phyloP scores from a whole-genome alignment of 2,888 invertebrate genomes.

The Lingula anatina region DNA sequence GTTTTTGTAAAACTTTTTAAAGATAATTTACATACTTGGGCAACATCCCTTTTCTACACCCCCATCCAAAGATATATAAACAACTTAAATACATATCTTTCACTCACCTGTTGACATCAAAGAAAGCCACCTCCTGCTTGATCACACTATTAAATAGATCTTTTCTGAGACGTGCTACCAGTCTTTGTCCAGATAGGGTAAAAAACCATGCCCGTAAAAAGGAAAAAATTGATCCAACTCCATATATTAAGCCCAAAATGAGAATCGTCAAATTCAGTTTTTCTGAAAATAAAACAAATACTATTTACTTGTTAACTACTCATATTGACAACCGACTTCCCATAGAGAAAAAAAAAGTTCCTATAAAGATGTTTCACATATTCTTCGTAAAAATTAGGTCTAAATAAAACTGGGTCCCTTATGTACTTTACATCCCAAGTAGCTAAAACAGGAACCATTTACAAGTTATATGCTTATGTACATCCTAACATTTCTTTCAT shows the following conservation, averaged over 20 bases:
- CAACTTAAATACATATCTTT: too few relatives aligned
- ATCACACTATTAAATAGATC: constrained; percentile 35
- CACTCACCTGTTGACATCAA: constrained; percentile 41
- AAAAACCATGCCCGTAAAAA: constrained; percentile 41
- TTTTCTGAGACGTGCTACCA: constrained; percentile 43
- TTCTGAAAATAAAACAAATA: constrained; percentile 17
- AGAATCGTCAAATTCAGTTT: constrained; percentile 37
- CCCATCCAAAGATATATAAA: too few relatives aligned
- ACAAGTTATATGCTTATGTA: too few relatives aligned
- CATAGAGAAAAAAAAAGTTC: too few relatives aligned
- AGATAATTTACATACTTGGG: neutral
- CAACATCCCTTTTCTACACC: neutral
- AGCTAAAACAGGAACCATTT: too few relatives aligned
- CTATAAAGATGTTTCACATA: too few relatives aligned
- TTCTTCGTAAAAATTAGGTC: too few relatives aligned
- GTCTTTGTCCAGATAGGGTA: constrained; percentile 43
- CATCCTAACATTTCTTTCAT: too few relatives aligned
- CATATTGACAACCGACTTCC: too few relatives aligned
- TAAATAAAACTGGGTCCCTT: too few relatives aligned
- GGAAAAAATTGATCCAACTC: constrained; percentile 29
- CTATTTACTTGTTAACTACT: constrained; percentile 7
- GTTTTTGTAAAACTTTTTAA: neutral
- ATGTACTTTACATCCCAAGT: too few relatives aligned
- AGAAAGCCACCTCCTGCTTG: constrained; percentile 46
- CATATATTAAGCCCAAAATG: constrained; percentile 35